These are phyloP conservation scores for Torymus auratus DNA, from an alignment of 2,888 invertebrate species.

Conservation along the genomic window DNA sequence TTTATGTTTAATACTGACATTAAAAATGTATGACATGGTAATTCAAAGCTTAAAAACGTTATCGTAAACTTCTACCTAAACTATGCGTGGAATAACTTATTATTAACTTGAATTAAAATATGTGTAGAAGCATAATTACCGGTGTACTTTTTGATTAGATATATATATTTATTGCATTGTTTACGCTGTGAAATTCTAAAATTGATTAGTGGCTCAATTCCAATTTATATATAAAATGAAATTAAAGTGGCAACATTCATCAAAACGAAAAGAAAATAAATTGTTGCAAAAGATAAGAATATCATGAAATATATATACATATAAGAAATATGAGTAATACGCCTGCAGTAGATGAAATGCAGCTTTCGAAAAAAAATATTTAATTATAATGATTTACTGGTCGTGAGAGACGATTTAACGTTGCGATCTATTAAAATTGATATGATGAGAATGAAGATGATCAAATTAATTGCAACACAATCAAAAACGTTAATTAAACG, in stretches of 20 bases:
- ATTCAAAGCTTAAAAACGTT: slow-evolving; percentile 19
- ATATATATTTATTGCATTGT: too few species aligned
- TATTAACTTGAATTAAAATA: slow-evolving; percentile 1
- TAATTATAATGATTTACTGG: background rate
- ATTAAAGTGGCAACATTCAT: slow-evolving; percentile 34
- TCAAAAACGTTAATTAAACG: slow-evolving; percentile 40
- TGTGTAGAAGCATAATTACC: background rate
- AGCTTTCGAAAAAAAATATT: slow-evolving; percentile 8
- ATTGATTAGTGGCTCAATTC: slow-evolving; percentile 19
- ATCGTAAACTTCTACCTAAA: background rate
- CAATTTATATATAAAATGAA: slow-evolving; percentile 2
- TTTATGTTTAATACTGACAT: background rate
- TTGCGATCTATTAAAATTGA: background rate
- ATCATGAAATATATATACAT: slow-evolving; percentile 7
- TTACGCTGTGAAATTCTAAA: slow-evolving; percentile 6
- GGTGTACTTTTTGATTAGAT: background rate
- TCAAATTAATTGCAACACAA: slow-evolving; percentile 34
- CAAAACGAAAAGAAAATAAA: slow-evolving; percentile 34
- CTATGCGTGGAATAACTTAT: background rate
- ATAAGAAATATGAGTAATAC: slow-evolving; percentile 19
- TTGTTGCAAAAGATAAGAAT: slow-evolving; percentile 44
- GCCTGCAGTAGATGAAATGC: slow-evolving; percentile 22
- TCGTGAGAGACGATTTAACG: slow-evolving; percentile 38
- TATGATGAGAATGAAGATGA: slow-evolving; percentile 23
- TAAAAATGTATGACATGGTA: background rate